phyloP scores from a whole-genome alignment of 2,888 invertebrate genomes.

The Atrina japonica region DNA sequence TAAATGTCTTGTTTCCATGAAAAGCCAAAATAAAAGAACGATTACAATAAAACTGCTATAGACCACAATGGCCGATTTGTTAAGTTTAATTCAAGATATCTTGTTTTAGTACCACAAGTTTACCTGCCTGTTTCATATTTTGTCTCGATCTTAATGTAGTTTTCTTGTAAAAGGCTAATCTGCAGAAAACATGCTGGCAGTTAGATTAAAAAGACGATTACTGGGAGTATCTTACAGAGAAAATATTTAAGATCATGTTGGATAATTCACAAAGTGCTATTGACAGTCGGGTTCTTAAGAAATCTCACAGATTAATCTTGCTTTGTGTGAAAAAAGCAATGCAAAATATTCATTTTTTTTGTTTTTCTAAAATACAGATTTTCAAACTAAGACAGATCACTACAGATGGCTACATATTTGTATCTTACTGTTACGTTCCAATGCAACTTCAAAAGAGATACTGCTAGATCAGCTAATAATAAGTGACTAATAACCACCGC shows the following conservation, averaged over 20 bases:
- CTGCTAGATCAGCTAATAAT: too few species aligned
- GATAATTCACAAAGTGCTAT: too few species aligned
- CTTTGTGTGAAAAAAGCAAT: too few species aligned
- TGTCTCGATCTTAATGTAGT: constrained; percentile 41
- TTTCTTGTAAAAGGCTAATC: constrained; percentile 41
- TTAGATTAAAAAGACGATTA: constrained; percentile 41
- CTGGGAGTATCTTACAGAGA: constrained; percentile 34
- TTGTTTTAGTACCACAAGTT: constrained; percentile 17
- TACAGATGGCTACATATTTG: too few species aligned
- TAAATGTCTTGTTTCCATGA: constrained; percentile 29
- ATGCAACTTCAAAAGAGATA: too few species aligned
- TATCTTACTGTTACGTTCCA: too few species aligned
- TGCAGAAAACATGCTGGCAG: constrained; percentile 36
- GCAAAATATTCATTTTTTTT: too few species aligned
- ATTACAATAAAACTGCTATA: constrained; percentile 6
- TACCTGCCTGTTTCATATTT: constrained; percentile 13
- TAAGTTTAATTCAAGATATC: constrained; percentile 23
- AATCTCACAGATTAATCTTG: too few species aligned
- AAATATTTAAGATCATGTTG: constrained; percentile 38
- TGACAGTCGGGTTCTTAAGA: too few species aligned
- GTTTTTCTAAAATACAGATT: too few species aligned
- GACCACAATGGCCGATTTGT: constrained; percentile 18
- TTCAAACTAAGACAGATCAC: too few species aligned
- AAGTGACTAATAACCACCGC: too few species aligned
- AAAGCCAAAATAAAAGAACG: constrained; percentile 17